Evolutionary conservation across 2,797 vertebrate species (phyloP), one percentile per base, ranked within the genome.

Genomic region (Bradypodion ventrale): DNA sequence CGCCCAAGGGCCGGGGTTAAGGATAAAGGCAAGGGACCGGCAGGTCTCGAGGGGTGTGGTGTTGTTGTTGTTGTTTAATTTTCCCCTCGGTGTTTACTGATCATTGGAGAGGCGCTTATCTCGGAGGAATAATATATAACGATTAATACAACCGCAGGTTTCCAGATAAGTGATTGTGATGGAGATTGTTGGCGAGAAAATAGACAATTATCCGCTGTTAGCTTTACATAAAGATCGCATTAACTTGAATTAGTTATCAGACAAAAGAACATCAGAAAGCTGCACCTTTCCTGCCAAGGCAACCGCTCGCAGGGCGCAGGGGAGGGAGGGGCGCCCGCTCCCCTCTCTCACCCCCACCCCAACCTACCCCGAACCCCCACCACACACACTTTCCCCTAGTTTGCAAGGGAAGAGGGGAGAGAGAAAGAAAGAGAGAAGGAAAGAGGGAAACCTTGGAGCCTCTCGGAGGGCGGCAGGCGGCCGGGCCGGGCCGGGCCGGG

Each of bases 191-290:
- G 96, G 96, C 95, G 93, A 96, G 95, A 96, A 96, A 96, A 96
- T 96, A 97, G 96, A 96, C 96, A 96, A 97, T 96, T 97, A 97
- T 95, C 96, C 95, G 96, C 96, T 96, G 96, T 96, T 96, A 96
- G 96, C 95, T 96, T 96, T 96, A 94, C 95, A 96, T 96, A 96
- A 96, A 96, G 95, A 96, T 96, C 95, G 94, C 95, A 97, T 97
- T 97, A 97, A 96, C 96, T 96, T 96, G 95, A 97, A 97, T 96
- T 97, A 96, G 95, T 96, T 96, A 96, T 95, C 95, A 96, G 95
- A 96, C 96, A 96, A 96, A 96, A 95, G 95, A 94, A 92, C 94
- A 93, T 94, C 94, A 80, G 95, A 93, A 92, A 92, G 92, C 94
- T 89, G 94, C 93, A 94, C 93, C 94, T 95, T 93, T 68, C 89